Evolutionary conservation across 1,140 invertebrate genomes (phyloP), one percentile per base, ranked within the genome.

Genomic region (Drosophila pandora): DNA sequence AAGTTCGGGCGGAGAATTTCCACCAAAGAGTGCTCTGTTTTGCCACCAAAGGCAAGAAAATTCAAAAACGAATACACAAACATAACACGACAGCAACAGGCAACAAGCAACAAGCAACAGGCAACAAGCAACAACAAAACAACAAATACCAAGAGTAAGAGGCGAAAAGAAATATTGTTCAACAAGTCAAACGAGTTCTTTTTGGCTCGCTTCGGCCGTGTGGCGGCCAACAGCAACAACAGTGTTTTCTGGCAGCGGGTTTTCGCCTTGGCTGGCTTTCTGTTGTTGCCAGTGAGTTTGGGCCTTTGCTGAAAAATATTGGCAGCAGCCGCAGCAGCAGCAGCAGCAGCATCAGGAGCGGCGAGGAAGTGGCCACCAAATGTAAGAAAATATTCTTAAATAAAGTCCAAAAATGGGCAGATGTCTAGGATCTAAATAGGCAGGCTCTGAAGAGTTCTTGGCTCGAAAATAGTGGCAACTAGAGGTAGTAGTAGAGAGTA

Each of bases 161-260:
- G 67, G 67, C 67, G 13, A 69, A 74, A 88, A 88, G 84, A 88
- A 88, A 88, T 88, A 88, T 89, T 89, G 76, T 89, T 89, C 85
- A 89, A 89, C 84, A 89, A 89, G 84, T 90, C 84, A 89, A 88
- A 89, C 84, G 84, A 89, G 84, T 89, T 89, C 84, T 89, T 87
- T 75, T 89, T 84, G 85, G 80, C 82, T 87, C 76, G 84, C 84
- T 88, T 84, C 82, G 80, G 84, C 84, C 85, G 84, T 83, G 83
- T 80, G 80, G 79, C 80, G 59, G 83, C 55, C 79, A 71, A 17
- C 56, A 59, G 30, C 71, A 73, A 47, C 68, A 70, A 64, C 58
- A 70, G 61, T 79, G 69, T 79, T 62, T 82, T 59, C 69, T 74
- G 75, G 82, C 75, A 77, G 81, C 62, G 74, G 81, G 71, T 72